Percentiles rank a stretch among this genome's conserved stretches.
Evolutionary conservation across 2,888 invertebrate genomes (phyloP).

Genomic region (Teinopalpus imperialis): DNA sequence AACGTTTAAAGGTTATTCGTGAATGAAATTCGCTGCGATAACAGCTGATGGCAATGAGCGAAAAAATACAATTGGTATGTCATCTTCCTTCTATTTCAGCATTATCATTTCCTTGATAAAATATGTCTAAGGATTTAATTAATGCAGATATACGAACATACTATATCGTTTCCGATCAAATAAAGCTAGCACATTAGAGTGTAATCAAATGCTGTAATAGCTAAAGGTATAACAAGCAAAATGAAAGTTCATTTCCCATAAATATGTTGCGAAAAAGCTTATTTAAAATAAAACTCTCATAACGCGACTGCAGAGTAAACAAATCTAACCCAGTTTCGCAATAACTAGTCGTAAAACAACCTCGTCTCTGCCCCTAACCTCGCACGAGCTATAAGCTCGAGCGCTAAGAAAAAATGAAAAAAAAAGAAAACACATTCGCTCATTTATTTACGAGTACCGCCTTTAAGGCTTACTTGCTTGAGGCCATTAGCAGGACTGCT

Average conservation of each 20-base stretch:
- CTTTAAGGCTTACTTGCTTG: conserved; percentile 54
- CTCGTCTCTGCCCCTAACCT: conserved; percentile 27
- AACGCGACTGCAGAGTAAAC: conserved; percentile 30
- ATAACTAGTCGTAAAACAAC: conserved; percentile 33
- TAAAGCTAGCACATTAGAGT: no score
- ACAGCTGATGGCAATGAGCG: no score
- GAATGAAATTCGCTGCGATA: no score
- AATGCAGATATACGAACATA: no score
- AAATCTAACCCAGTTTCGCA: conserved; percentile 39
- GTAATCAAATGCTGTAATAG: background rate
- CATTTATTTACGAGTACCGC: conserved; percentile 68
- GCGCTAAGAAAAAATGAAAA: conserved; percentile 45
- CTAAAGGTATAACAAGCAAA: conserved; percentile 3
- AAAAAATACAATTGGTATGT: no score
- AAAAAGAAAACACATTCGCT: conserved; percentile 53
- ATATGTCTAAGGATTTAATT: no score
- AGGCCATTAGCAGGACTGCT: conserved; percentile 62
- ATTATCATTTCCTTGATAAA: no score
- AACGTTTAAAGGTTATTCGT: no score
- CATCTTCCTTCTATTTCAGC: no score
- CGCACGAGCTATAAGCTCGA: conserved; percentile 22
- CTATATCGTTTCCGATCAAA: no score
- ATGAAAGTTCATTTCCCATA: conserved; percentile 1
- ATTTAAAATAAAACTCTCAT: conserved; percentile 27
- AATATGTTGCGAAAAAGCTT: conserved; percentile 17